Evolutionary conservation across 2,888 invertebrate species (phyloP), one percentile per base, ranked within the genome.

Genomic region (Dryocosmus kuriphilus): DNA sequence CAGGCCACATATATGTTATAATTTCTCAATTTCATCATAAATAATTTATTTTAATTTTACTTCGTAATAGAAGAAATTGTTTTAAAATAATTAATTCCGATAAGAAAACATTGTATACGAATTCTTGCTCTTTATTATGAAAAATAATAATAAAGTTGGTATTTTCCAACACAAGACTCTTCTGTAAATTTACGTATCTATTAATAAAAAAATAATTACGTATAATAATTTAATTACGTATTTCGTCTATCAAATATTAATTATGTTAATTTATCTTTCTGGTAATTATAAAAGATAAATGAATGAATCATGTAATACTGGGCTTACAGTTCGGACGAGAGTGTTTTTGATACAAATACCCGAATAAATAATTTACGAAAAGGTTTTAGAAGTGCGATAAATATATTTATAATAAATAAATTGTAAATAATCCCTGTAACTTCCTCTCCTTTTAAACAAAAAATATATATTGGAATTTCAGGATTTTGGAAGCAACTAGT

Each of bases 61-160:
- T 35, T 63, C 35, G 30, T 46, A 30, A n/a, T 30, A 11, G 22
- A 30, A 55, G 8, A n/a, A 55, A 55, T 71, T 1, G 46, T 51
- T 51, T 24, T 2, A 51, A 27, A 46, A 51, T 71, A 27, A 30
- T n/a, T 30, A 51, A 71, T 51, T 30, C 22, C 9, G 11, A 16
- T 71, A 55, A 71, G 46, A 55, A 51, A 38, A 71, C 22, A 24
- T 51, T 71, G 71, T 71, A 71, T 30, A n/a, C 71, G 8, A 46
- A 22, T 32, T 1, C 1, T 51, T 71, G 14, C 38, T 41, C 11
- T n/a, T n/a, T 71, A 51, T 0, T 71, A 22, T n/a, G 32, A n/a
- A 32, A 32, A 71, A 67, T 38, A 41, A 67, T 9, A 8, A 38
- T 51, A 35, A 67, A 27, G 22, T 67, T 27, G 27, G 67, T n/a